phyloP scores from a whole-genome alignment of 2,113 vertebrate species.

The Pseudorhombus dupliciocellatus region DNA sequence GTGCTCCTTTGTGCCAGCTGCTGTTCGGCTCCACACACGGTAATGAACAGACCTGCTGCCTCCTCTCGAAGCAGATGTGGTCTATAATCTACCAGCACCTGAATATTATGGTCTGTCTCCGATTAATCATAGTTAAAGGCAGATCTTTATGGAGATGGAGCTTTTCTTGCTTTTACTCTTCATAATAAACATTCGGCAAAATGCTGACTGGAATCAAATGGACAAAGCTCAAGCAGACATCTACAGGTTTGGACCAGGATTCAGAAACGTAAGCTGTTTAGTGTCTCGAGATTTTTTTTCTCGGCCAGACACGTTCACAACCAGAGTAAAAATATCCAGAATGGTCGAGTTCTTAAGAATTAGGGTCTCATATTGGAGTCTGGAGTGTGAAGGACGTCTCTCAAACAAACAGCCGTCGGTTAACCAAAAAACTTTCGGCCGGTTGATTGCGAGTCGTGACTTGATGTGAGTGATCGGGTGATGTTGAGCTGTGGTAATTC shows the following conservation, averaged over 20 bases:
- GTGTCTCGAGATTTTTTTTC: too few species aligned
- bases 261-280: background rate
- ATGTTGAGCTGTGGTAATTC: too few species aligned
- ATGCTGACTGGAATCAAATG: background rate
- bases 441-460: background rate
- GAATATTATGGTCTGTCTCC: background rate
- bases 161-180: background rate
- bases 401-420: background rate
- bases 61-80: constrained; percentile 43
- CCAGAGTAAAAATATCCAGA: too few species aligned
- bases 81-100: background rate
- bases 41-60: constrained; percentile 24
- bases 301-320: too few species aligned
- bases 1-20: constrained; percentile 56
- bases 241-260: background rate
- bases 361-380: too few species aligned
- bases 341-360: too few species aligned
- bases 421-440: background rate
- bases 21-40: constrained; percentile 17
- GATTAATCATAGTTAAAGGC: background rate
- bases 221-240: background rate
- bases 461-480: too few species aligned
- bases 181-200: background rate
- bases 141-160: background rate
- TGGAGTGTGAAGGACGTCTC: too few species aligned